Conservation (phyloP, 1,140 invertebrate species). For the Sycophila sp. region DNA sequence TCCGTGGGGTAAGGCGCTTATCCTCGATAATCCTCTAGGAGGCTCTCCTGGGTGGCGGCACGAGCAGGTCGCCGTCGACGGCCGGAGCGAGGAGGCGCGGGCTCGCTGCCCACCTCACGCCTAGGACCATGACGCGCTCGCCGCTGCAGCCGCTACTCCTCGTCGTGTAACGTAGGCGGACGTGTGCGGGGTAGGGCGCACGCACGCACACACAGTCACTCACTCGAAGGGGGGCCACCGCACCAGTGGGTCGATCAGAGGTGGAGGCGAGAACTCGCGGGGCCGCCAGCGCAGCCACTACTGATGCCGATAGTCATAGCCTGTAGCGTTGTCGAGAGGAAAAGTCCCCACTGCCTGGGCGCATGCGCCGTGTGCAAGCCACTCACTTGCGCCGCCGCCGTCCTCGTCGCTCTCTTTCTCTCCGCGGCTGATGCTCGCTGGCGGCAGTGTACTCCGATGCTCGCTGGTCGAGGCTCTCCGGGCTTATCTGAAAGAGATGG, state of each 20-base stretch:
- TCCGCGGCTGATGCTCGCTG: too few relatives aligned
- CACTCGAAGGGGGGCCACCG: too few relatives aligned
- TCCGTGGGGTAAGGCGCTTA: too few relatives aligned
- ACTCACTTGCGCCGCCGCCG: background rate
- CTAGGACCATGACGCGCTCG: background rate
- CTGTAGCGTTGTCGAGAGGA: constrained; percentile 15
- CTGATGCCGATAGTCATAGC: constrained; percentile 15
- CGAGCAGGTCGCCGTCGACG: background rate
- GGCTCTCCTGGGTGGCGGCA: background rate
- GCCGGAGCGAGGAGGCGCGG: background rate
- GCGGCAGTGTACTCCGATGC: too few relatives aligned
- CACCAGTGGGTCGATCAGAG: too few relatives aligned
- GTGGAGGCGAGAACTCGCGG: constrained; percentile 19
- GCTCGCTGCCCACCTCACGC: constrained; percentile 13
- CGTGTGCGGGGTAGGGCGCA: too few relatives aligned
- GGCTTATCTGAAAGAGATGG: too few relatives aligned
- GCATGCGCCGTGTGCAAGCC: background rate
- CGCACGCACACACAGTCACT: too few relatives aligned
- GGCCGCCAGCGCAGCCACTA: constrained; percentile 32
- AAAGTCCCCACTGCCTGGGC: constrained; percentile 2
- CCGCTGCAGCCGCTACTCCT: background rate
- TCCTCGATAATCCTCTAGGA: background rate
- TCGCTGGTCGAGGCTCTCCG: too few relatives aligned
- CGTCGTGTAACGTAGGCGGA: background rate
- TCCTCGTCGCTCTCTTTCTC: background rate